These are phyloP conservation scores for Casuarius casuarius DNA, from an alignment of 2,113 vertebrate species.

Conservation along the genomic window DNA sequence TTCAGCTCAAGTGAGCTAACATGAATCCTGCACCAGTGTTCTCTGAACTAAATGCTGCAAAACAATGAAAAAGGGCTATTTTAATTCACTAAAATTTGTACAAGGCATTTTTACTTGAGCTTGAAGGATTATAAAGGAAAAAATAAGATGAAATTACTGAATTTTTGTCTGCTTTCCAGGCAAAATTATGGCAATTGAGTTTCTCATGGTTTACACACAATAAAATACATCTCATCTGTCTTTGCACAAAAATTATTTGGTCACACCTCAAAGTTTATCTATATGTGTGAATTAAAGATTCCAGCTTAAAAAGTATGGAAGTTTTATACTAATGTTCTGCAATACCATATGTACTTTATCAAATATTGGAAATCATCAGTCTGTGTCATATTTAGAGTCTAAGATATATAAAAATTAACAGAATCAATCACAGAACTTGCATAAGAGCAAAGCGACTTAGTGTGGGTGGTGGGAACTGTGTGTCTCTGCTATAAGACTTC, in stretches of 20 bases:
- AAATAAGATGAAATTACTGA: background rate
- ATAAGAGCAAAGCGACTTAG: background rate
- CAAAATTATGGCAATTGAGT: background rate
- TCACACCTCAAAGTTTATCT: background rate
- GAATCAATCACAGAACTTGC: background rate
- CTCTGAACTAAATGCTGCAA: background rate
- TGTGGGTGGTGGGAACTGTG: background rate
- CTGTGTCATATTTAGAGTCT: background rate
- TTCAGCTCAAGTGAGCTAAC: background rate
- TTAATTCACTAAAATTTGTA: background rate
- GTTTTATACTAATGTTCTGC: background rate
- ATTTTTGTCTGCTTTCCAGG: background rate
- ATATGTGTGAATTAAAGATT: background rate
- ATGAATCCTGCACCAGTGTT: background rate
- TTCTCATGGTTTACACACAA: background rate
- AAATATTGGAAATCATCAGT: background rate
- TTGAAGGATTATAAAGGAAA: background rate
- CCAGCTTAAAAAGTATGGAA: background rate
- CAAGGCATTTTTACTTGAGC: background rate
- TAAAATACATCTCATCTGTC: background rate
- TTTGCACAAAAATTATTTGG: background rate
- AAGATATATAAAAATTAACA: background rate
- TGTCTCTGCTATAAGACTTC: background rate
- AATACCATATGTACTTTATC: background rate
- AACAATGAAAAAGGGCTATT: background rate